Conservation (phyloP, 35 echinoderm and acorn worm species). For the Patiria miniata region DNA sequence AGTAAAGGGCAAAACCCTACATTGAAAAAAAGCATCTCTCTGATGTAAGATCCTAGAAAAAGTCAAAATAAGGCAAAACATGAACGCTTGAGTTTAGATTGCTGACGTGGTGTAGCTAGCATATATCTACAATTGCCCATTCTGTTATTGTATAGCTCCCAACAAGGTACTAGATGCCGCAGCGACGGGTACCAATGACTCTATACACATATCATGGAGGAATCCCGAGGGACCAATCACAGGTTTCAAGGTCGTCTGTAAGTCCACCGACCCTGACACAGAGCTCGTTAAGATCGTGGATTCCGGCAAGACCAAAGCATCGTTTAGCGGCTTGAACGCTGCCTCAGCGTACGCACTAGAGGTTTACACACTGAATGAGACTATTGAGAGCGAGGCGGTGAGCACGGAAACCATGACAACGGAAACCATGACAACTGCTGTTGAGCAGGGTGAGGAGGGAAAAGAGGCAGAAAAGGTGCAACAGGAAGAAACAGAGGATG, state of each 20-base stretch:
- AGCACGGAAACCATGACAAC: neutral
- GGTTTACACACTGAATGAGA: conserved; percentile 46
- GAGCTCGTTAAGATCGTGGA: conserved; percentile 54
- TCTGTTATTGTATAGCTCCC: conserved; percentile 24
- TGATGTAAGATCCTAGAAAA: no score
- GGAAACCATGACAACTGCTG: conserved; percentile 3
- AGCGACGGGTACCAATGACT: conserved; percentile 27
- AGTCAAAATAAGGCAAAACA: no score
- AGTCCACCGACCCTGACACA: neutral
- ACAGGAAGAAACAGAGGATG: no score
- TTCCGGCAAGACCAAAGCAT: conserved; percentile 24
- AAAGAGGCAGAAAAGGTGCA: neutral
- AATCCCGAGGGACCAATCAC: conserved; percentile 66
- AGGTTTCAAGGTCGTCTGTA: conserved; percentile 58
- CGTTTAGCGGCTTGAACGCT: conserved; percentile 40
- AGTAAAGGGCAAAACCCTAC: no score
- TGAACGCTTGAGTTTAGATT: no score
- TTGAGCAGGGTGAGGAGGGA: neutral
- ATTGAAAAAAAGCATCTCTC: no score
- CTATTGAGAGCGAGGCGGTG: conserved; percentile 46
- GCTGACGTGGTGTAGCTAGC: no score
- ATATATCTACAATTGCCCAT: no score
- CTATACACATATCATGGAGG: conserved; percentile 57
- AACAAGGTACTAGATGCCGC: conserved; percentile 46
- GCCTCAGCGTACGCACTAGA: conserved; percentile 31